Percentiles rank a stretch among this genome's conserved stretches.
phyloP scores from a whole-genome alignment of 2,888 invertebrate species.

The Tipula helvola region DNA sequence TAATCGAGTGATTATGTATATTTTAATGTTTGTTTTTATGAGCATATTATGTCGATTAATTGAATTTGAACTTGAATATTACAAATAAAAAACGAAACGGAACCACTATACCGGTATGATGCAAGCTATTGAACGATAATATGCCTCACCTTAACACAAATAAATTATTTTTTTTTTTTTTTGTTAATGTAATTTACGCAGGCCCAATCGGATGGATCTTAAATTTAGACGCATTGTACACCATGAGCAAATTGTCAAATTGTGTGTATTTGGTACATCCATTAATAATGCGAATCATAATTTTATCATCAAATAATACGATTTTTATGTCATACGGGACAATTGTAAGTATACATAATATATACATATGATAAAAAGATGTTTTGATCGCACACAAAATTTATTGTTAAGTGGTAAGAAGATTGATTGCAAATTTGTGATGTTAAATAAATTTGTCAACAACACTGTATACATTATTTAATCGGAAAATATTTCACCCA shows the following conservation, averaged over 20 bases:
- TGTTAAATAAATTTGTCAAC: background rate
- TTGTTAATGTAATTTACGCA: constrained; percentile 22
- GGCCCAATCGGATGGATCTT: constrained; percentile 36
- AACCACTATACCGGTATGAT: background rate
- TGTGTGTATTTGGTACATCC: constrained; percentile 43
- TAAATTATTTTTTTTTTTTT: constrained; percentile 19
- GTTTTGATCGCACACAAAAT: background rate
- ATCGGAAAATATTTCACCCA: background rate
- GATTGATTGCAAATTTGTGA: background rate
- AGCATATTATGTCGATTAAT: background rate
- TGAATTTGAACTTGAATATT: background rate
- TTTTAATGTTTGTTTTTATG: background rate
- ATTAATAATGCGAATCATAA: constrained; percentile 34
- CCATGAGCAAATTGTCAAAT: constrained; percentile 43
- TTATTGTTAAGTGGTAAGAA: background rate
- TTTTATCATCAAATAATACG: constrained; percentile 37
- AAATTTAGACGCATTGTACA: constrained; percentile 36
- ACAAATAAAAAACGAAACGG: background rate
- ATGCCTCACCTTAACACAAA: background rate
- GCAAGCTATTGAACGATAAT: background rate
- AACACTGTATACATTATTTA: background rate
- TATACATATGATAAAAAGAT: background rate
- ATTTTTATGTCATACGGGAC: constrained; percentile 38
- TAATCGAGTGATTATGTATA: background rate
- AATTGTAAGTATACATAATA: constrained; percentile 37